A percentile compares a stretch with the other conserved stretches of the same genome.
Conservation (phyloP, 2,888 invertebrate genomes). For the Sphecodes monilicornis region DNA sequence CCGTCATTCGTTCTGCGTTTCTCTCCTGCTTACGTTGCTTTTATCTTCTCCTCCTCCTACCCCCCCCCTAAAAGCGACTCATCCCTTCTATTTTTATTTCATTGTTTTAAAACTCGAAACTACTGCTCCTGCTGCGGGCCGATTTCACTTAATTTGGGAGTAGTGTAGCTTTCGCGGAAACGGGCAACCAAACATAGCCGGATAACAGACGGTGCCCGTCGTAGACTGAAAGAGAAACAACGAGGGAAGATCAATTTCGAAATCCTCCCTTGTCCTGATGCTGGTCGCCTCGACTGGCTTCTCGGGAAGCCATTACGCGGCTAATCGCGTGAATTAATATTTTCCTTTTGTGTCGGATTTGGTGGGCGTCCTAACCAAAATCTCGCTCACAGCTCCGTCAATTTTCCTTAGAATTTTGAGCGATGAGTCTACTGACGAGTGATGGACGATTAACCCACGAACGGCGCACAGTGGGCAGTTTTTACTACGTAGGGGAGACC, state of each 20-base stretch:
- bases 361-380: constrained; percentile 20
- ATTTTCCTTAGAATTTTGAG: neutral
- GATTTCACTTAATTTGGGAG: constrained; percentile 73
- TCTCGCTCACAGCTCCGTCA: neutral
- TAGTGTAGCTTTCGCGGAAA: constrained; percentile 73
- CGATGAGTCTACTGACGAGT: neutral
- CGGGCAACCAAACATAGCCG: constrained; percentile 24
- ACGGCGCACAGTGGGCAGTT: too few species aligned
- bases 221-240: constrained; percentile 6
- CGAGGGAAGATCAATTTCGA: constrained; percentile 43
- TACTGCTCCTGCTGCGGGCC: constrained; percentile 70
- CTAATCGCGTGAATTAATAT: constrained; percentile 62
- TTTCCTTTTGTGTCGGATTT: constrained; percentile 21
- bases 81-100: constrained; percentile 22
- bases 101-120: constrained; percentile 55
- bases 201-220: neutral
- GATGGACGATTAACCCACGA: too few species aligned
- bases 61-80: neutral
- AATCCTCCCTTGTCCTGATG: constrained; percentile 35
- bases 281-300: constrained; percentile 49
- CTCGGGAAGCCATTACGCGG: constrained; percentile 73
- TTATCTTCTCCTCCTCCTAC: neutral
- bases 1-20: constrained; percentile 33
- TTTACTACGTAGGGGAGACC: too few species aligned
- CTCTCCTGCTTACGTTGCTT: constrained; percentile 17